Evolutionary conservation across 1,140 invertebrate genomes (phyloP).

Genomic region (Melipona quadrifasciata): DNA sequence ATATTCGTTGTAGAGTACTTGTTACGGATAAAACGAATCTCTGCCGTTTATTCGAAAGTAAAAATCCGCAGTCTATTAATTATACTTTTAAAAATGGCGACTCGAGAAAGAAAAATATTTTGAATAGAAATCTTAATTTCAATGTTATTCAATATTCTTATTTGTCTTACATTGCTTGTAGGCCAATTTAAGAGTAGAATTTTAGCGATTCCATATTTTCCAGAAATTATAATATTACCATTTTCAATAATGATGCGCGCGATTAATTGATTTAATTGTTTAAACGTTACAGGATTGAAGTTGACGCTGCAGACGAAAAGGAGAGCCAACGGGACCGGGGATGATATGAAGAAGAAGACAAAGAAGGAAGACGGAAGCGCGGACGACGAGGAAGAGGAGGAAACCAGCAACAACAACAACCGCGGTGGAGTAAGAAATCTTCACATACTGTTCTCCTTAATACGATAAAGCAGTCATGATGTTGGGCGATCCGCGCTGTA

Average conservation of each 20-base stretch:
- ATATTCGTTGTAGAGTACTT: no score
- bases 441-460: slow-evolving; percentile 52
- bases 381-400: slow-evolving; percentile 86
- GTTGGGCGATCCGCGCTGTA: slow-evolving; percentile 37
- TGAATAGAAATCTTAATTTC: no score
- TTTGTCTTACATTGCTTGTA: no score
- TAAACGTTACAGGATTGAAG: slow-evolving; percentile 86
- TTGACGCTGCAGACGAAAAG: slow-evolving; percentile 94
- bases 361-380: slow-evolving; percentile 84
- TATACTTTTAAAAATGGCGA: no score
- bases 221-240: background rate
- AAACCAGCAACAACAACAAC: slow-evolving; percentile 80
- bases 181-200: background rate
- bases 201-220: background rate
- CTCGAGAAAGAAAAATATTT: no score
- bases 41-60: no score
- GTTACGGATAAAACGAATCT: no score
- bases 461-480: slow-evolving; percentile 44
- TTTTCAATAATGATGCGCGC: background rate
- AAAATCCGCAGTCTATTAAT: no score
- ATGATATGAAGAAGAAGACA: slow-evolving; percentile 83
- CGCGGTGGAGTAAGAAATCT: slow-evolving; percentile 80
- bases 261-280: background rate
- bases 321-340: slow-evolving; percentile 86
- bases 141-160: no score